These are phyloP conservation scores for Piprites chloris DNA, from an alignment of 2,113 vertebrate species.

Conservation along the genomic window DNA sequence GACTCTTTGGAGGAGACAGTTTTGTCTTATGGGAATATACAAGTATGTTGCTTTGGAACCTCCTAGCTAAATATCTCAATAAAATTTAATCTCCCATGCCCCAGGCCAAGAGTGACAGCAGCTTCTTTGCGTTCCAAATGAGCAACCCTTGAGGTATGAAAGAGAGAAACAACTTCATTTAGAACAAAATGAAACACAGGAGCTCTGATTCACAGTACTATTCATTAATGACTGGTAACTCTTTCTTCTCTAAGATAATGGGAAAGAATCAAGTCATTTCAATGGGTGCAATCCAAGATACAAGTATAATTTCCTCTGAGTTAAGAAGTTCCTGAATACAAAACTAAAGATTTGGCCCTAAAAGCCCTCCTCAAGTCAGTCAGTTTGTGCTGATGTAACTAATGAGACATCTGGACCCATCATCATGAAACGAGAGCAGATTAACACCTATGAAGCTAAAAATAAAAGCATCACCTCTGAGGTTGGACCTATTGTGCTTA, in stretches of 20 bases:
- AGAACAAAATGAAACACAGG: neutral
- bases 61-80: neutral
- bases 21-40: neutral
- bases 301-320: neutral
- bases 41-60: neutral
- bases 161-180: neutral
- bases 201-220: neutral
- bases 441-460: slow-evolving; percentile 39
- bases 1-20: neutral
- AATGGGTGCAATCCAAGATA: neutral
- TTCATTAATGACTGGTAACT: neutral
- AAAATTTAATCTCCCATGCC: neutral
- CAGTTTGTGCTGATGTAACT: slow-evolving; percentile 44
- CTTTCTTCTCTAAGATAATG: neutral
- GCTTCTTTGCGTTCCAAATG: neutral
- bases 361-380: neutral
- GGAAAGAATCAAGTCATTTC: neutral
- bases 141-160: neutral
- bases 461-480: slow-evolving; percentile 40
- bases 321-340: neutral
- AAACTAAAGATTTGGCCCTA: neutral
- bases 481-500: neutral
- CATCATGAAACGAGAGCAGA: slow-evolving; percentile 30
- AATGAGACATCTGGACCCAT: neutral
- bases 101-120: neutral